These are phyloP conservation scores for Cephonodes hylas DNA, from an alignment of 2,888 invertebrate species.

Conservation along the genomic window DNA sequence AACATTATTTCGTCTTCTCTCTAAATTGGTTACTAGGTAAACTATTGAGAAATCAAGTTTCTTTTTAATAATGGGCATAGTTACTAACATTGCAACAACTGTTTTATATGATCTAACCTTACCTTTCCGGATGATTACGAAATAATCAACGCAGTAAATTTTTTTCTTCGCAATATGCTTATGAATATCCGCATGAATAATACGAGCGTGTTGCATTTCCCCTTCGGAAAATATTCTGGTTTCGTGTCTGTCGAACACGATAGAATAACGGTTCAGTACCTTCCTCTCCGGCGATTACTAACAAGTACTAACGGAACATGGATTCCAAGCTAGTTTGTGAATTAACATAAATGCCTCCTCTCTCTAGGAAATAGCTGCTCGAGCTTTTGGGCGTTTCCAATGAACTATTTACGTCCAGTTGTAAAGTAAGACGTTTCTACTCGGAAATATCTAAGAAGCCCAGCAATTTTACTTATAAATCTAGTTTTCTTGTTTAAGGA, in stretches of 20 bases:
- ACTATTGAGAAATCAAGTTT: too few species aligned
- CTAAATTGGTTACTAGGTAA: too few species aligned
- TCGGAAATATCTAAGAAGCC: neutral
- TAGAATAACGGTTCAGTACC: constrained; percentile 38
- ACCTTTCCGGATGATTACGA: neutral
- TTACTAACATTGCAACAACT: too few species aligned
- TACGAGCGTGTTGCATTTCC: neutral
- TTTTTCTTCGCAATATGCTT: neutral
- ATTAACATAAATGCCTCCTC: constrained; percentile 48
- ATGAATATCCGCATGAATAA: neutral
- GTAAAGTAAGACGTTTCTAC: neutral
- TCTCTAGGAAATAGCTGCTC: constrained; percentile 17
- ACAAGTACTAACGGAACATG: constrained; percentile 10
- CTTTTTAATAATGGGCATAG: too few species aligned
- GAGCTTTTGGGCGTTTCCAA: neutral
- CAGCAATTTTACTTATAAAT: neutral
- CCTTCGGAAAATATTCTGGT: neutral
- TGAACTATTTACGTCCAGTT: neutral
- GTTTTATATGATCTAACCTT: neutral
- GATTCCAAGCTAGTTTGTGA: constrained; percentile 27
- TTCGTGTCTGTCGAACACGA: constrained; percentile 3
- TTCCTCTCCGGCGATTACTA: constrained; percentile 21
- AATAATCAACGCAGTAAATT: neutral
- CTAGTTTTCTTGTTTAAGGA: neutral
- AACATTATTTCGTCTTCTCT: too few species aligned